Evolutionary conservation across 1,140 invertebrate genomes (phyloP).

Genomic region (Drosophila mayri): DNA sequence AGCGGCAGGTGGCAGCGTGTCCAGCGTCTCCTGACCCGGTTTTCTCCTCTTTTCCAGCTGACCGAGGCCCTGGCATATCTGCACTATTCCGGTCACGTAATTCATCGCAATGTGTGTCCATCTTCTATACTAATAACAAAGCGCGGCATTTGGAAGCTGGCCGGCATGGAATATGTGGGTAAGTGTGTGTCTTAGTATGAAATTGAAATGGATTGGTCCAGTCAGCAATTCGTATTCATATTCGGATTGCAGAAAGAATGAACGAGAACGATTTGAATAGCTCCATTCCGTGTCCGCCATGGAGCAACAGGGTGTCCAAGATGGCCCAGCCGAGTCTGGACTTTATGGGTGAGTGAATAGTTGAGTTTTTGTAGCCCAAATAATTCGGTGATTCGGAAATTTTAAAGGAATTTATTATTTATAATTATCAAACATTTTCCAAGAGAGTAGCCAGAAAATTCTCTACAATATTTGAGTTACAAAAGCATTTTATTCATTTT

Average conservation of each 20-base stretch:
- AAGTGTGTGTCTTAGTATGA: conserved; percentile 79
- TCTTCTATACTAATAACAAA: conserved; percentile 97
- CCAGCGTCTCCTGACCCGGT: conserved; percentile 7
- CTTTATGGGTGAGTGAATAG: conserved; percentile 90
- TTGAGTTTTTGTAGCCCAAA: no score
- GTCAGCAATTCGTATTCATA: conserved; percentile 65
- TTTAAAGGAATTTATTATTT: no score
- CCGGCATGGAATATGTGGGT: conserved; percentile 97
- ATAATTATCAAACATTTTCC: no score
- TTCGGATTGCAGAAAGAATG: conserved; percentile 87
- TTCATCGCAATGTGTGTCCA: conserved; percentile 97
- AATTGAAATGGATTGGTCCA: conserved; percentile 69
- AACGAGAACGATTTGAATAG: conserved; percentile 90
- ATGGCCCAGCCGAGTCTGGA: conserved; percentile 97
- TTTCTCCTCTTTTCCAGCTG: conserved; percentile 88
- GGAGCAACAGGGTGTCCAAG: conserved; percentile 95
- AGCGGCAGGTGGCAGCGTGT: conserved; percentile 56
- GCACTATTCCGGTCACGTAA: conserved; percentile 92
- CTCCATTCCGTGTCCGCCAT: conserved; percentile 90
- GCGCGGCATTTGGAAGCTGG: conserved; percentile 97
- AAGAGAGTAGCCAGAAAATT: no score
- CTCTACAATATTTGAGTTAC: background rate
- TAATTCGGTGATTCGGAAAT: no score
- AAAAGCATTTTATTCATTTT: background rate
- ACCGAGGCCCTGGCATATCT: conserved; percentile 97